Evolutionary conservation across 2,113 vertebrate species (phyloP), one percentile per base, ranked within the genome.

Genomic region (Passerina amoena): DNA sequence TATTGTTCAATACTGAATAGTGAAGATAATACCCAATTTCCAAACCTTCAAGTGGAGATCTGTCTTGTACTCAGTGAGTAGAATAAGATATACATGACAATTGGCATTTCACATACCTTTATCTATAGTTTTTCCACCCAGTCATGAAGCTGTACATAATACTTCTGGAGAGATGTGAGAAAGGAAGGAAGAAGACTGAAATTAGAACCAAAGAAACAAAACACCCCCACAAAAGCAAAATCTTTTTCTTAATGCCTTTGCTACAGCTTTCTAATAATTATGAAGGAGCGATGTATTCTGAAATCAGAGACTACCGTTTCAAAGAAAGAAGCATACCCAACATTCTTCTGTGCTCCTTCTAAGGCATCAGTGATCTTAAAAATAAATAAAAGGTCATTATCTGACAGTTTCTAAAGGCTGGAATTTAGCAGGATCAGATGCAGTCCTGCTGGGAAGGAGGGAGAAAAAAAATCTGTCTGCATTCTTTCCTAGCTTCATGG

Each of bases 1-100:
- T 95, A 86, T 94, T 93, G 23, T 94, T 97, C 31, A 90, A 31
- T 63, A 86, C 59, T 94, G 69, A 90, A 82, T 60, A 92, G 51
- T 21, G 64, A 42, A 94, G 75, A 91, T 92, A 92, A 92, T 87
- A 88, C 20, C 9, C 27, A 68, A 79, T 90, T 94, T 96, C 77
- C 57, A 93, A 92, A 94, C 50, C 80, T 97, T 86, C 35, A 90
- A 33, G 69, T 86, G 47, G 30, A 90, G 48, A 14, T 85, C 96
- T 96, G 33, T 96, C 84, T 92, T 94, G 56, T 82, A 53, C 19
- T 33, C 53, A 81, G 23, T 70, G 28, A 93, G 90, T 35, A 86
- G 72, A 96, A 89, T 79, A 87, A 64, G n/a, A 48, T 59, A 37
- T 19, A 89, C 33, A 70, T 61, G 22, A 51, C 63, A 95, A 70